Evolutionary conservation across 2,113 vertebrate species (phyloP), one percentile per base, ranked within the genome.

Genomic region (Ciconia maguari): DNA sequence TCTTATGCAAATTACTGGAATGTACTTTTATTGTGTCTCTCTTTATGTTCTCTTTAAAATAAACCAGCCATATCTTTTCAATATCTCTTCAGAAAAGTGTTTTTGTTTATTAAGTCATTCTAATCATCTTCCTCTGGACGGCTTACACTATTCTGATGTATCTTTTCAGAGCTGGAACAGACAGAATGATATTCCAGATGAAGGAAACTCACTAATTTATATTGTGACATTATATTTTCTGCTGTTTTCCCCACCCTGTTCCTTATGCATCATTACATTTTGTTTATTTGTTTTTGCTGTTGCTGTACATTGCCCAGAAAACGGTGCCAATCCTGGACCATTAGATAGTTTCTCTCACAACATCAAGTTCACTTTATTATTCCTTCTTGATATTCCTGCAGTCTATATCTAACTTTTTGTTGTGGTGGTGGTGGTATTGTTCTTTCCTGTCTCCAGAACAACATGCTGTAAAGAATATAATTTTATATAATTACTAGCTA

Each of bases 371-470:
- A 44, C 1, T 21, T 70, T 70, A 60, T 26, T 30, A 66, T 27
- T 70, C 13, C 10, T 83, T 64, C 15, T 68, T 83, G 12, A 20
- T 44, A 34, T 44, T 92, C 12, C 38, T 68, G 20, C 64, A 52
- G 3, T 12, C 7, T 48, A 13, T 44, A 46, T 14, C 18, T 51
- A 19, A 24, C 12, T 34, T 90, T 51, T 29, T 66, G 9, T 11
- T 13, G 0, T 1, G 13, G 1, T 44, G 32, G 3, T 38, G 9
- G 5, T 24, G 4, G 4, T 11, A 34, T 57, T 86, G 4, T 49
- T 70, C 25, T 54, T 80, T 76, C 9, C 6, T 49, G 2, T 24
- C 8, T 77, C 26, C 17, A 48, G 36, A 85, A 62, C 1, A 34
- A 51, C 5, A 32, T 16, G 6, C 21, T n/a, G 3, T 58, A 87